Evolutionary conservation across 2,888 invertebrate genomes (phyloP), one percentile per base, ranked within the genome.

Genomic region (Tenthredo distinguenda): DNA sequence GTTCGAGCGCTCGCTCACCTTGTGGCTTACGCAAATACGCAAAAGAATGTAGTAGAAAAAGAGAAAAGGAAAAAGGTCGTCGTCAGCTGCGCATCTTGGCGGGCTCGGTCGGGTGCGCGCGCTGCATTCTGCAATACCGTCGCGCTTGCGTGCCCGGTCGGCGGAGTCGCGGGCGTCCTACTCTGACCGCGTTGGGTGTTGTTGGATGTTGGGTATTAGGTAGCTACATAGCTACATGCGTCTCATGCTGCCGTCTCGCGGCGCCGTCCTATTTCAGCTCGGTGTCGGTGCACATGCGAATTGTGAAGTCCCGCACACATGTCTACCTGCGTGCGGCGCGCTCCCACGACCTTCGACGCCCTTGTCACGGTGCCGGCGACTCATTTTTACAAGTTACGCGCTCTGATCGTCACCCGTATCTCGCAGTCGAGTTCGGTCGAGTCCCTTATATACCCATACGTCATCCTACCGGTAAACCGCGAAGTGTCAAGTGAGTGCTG

Each of bases 291-390:
- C 58, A 68, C 58, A 65, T 50, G 81, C 37, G 81, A 83, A 47
- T 83, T 34, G 71, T 34, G 83, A 40, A 31, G 81, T 62, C 21
- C 62, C 81, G 81, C 81, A 65, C 62, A 81, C 81, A 81, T 65
- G 81, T 65, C 31, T 71, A 71, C 83, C 68, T 83, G 55, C 83
- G 83, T 81, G 21, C 81, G 47, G 87, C 91, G 92, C 92, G 91
- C 91, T 91, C 90, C 90, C 92, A 90, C 91, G 92, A 92, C 92
- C 92, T 92, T 92, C 90, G 87, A 89, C 89, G 92, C 91, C 92
- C 92, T 92, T 92, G 91, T 87, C 89, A 88, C 85, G 88, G 87
- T 74, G 85, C 76, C 85, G 86, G 84, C 85, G 86, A 86, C 85
- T 84, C 86, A 85, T 86, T 87, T 87, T 84, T 82, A 85, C 85